Evolutionary conservation across 2,113 vertebrate genomes (phyloP), one percentile per base, ranked within the genome.

Genomic region (Vireo altiloquus): DNA sequence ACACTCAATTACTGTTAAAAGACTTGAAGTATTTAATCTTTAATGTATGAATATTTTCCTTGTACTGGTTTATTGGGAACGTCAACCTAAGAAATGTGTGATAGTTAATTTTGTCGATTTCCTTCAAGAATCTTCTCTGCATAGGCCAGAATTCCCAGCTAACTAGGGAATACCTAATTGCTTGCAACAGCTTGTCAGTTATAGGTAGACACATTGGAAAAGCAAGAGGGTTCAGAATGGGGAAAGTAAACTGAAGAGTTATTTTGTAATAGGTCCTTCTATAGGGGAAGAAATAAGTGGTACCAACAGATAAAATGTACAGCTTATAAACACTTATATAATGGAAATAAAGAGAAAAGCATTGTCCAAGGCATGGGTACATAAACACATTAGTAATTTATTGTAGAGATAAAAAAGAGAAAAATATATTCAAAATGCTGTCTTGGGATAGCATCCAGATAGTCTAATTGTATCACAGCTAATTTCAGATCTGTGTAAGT

Each of bases 31-130:
- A 80, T 76, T 97, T 97, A 95, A 95, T 37, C 42, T 92, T 70
- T 97, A 74, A 94, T 83, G 4, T 69, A 75, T 35, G 46, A 94
- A 44, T 90, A 65, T 86, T 96, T 95, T 44, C 21, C 77, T 89
- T 37, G 63, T 94, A 94, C 57, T 94, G 56, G 86, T 92, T 96
- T 91, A 93, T 60, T 57, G 92, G 11, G 15, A 93, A 89, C 95
- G 93, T 61, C 60, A 96, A 87, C 19, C 30, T 83, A 84, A 93
- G 60, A 96, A 96, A 52, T 6, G 6, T 60, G 11, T 0, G 2
- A 18, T 78, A 54, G 68, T 96, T 94, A 37, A 94, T 39, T 87
- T 83, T 87, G 61, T 84, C 82, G 33, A 81, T 79, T 94, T 54
- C 23, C 40, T 83, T 92, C 37, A 94, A 96, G 56, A n/a, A 75